A percentile compares a stretch with the other conserved stretches of the same genome.
These are phyloP conservation scores for Virgularia gustaviana DNA, from an alignment of 92 coral and sea anemone species.

Conservation along the genomic window DNA sequence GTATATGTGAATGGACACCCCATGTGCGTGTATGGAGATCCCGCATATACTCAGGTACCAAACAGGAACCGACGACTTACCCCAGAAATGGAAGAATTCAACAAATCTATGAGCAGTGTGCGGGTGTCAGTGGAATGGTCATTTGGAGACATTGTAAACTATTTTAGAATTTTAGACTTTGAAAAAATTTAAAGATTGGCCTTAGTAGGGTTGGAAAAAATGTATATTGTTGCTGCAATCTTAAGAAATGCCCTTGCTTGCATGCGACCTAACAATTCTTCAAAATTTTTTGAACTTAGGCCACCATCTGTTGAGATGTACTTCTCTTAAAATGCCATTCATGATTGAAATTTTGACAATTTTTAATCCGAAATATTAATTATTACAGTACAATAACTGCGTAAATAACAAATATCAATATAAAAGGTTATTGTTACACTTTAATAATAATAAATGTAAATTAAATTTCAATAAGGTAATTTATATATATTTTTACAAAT, in stretches of 20 bases:
- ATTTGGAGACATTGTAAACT: no score
- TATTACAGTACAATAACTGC: not conserved
- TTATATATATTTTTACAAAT: not conserved
- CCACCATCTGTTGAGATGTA: no score
- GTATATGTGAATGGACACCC: not conserved
- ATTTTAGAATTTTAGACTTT: constrained; percentile 47
- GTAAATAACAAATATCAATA: not conserved
- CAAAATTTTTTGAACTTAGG: no score
- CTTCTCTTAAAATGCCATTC: no score
- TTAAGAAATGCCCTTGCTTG: constrained; percentile 1
- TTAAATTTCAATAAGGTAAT: not conserved
- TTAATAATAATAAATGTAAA: not conserved
- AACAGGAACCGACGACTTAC: not conserved
- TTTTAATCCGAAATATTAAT: no score
- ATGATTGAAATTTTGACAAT: no score
- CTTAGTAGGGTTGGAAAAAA: no score
- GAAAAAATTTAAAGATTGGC: not conserved
- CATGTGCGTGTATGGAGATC: constrained; percentile 1
- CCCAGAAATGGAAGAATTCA: not conserved
- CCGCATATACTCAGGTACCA: not conserved
- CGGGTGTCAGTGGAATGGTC: no score
- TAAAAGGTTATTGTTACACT: not conserved
- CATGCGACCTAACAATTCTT: not conserved
- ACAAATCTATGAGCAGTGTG: constrained; percentile 4
- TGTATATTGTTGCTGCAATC: not conserved